These are phyloP conservation scores for Hemibagrus wyckioides DNA, from an alignment of 2,113 vertebrate species.

Conservation along the genomic window DNA sequence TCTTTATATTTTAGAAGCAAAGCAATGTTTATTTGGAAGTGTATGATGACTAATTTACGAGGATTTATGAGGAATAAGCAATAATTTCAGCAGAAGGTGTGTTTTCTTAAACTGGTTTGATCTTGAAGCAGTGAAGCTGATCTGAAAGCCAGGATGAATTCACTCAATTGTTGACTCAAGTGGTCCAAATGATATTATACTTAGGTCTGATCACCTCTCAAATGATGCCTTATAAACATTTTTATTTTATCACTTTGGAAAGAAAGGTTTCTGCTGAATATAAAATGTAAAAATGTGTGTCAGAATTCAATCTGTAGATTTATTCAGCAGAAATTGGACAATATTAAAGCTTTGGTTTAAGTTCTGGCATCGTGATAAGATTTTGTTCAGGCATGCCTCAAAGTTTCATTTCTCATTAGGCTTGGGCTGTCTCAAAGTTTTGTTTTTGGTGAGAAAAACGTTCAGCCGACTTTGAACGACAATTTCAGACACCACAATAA, in stretches of 20 bases:
- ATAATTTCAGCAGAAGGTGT: background rate
- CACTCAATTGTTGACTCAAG: background rate
- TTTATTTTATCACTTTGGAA: too few species aligned
- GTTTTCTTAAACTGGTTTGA: background rate
- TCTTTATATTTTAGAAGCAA: background rate
- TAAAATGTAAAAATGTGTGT: background rate
- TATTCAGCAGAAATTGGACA: background rate
- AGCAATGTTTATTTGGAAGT: background rate
- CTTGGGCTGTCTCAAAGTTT: background rate
- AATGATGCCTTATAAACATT: too few species aligned
- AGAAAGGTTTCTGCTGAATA: too few species aligned
- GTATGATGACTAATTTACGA: too few species aligned
- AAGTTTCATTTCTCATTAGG: background rate
- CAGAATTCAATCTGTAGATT: background rate
- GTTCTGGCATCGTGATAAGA: background rate
- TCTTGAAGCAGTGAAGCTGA: background rate
- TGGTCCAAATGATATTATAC: background rate
- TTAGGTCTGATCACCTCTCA: background rate
- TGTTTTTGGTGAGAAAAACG: background rate
- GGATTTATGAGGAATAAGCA: background rate
- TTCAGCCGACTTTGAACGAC: background rate
- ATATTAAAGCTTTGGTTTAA: background rate
- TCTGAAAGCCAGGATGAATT: background rate
- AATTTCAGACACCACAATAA: background rate
- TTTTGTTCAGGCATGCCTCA: background rate